A percentile compares a stretch with the other conserved stretches of the same genome.
These are phyloP conservation scores for Dolichotis patagonum DNA, from an alignment of 2,113 vertebrate species.

Conservation along the genomic window DNA sequence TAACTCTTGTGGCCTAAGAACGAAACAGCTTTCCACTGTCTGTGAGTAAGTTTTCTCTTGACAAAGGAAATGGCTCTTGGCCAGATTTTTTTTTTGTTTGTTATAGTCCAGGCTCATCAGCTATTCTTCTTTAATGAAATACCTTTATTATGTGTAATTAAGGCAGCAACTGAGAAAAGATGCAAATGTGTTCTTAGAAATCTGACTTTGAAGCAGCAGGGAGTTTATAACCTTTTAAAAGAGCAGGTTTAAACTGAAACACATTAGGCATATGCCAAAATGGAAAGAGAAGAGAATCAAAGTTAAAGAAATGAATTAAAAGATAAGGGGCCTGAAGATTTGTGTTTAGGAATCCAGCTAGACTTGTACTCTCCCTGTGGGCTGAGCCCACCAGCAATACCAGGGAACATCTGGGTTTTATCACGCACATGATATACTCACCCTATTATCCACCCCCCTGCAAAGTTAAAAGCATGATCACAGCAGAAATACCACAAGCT, in stretches of 20 bases:
- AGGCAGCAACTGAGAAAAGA: constrained; percentile 70
- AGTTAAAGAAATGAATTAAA: background rate
- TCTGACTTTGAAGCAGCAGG: constrained; percentile 64
- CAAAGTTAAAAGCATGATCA: rapidly evolving
- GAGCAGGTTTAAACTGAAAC: constrained; percentile 54
- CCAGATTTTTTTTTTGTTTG: constrained; percentile 60
- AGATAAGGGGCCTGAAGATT: background rate
- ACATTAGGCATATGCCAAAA: background rate
- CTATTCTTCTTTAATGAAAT: constrained; percentile 68
- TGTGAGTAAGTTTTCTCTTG: constrained; percentile 76
- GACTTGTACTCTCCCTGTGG: rapidly evolving
- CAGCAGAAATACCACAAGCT: background rate
- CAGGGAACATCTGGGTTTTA: background rate
- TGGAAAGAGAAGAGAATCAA: background rate
- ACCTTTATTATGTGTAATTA: constrained; percentile 81
- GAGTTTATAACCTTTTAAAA: constrained; percentile 62
- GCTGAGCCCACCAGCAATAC: background rate
- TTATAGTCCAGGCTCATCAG: constrained; percentile 64
- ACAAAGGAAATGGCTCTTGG: constrained; percentile 71
- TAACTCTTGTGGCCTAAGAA: background rate
- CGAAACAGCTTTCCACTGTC: constrained; percentile 67
- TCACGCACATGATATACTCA: background rate
- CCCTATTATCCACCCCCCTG: background rate
- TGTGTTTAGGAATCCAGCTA: rapidly evolving
- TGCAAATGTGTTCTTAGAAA: constrained; percentile 76